These are phyloP conservation scores for Bombus confusus DNA, from an alignment of 1,140 invertebrate species.

Conservation along the genomic window DNA sequence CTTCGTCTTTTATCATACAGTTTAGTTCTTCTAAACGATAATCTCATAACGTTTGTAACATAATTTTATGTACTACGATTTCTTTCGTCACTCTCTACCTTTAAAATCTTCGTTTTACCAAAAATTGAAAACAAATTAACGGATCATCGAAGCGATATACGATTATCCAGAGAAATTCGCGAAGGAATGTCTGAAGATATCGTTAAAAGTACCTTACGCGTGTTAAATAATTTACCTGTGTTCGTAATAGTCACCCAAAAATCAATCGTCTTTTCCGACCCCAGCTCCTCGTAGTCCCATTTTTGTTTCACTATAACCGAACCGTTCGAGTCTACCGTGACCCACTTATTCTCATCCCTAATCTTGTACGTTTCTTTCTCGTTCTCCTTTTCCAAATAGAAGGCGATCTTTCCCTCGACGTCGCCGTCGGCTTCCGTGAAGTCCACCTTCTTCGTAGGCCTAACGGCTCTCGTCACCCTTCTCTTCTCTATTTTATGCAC, in stretches of 20 bases:
- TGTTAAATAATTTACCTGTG: constrained; percentile 84
- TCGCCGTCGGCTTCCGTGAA: constrained; percentile 96
- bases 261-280: constrained; percentile 97
- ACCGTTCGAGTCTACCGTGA: constrained; percentile 94
- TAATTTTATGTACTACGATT: too few relatives aligned
- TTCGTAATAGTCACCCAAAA: constrained; percentile 98
- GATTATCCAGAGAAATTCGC: neutral
- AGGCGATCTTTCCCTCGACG: constrained; percentile 92
- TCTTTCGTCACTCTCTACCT: too few relatives aligned
- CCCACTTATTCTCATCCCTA: constrained; percentile 96
- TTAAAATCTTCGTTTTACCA: too few relatives aligned
- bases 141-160: too few relatives aligned
- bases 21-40: too few relatives aligned
- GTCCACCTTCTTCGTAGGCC: constrained; percentile 95
- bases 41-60: too few relatives aligned
- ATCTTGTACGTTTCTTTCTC: constrained; percentile 97
- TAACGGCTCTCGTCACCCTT: constrained; percentile 92
- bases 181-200: neutral
- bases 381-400: constrained; percentile 95
- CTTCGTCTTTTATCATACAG: too few relatives aligned
- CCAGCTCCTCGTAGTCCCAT: constrained; percentile 97
- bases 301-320: constrained; percentile 96
- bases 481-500: constrained; percentile 88
- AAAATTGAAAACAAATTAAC: neutral
- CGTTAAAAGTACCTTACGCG: neutral